A percentile compares a stretch with the other conserved stretches of the same genome.
These are phyloP conservation scores for Gallinago jamesoni DNA, from an alignment of 2,113 vertebrate species.

Conservation along the genomic window DNA sequence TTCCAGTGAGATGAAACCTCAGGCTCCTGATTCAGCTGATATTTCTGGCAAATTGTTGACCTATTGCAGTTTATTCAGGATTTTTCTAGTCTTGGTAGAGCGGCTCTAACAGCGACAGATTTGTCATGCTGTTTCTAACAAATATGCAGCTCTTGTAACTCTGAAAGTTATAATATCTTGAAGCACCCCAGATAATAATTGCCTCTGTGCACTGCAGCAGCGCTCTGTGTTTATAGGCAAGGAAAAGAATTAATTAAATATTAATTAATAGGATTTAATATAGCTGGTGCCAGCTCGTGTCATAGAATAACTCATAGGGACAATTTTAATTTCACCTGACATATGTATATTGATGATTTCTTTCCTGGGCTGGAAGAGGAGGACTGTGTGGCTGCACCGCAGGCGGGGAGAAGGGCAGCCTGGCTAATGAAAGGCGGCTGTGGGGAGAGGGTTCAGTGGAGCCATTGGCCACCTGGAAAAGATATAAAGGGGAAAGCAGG, in stretches of 20 bases:
- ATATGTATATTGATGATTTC: neutral
- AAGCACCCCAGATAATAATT: neutral
- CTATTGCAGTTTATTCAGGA: constrained; percentile 29
- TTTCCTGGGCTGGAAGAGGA: neutral
- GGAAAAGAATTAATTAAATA: constrained; percentile 18
- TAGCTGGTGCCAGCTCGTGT: neutral
- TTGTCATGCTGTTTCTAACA: constrained; percentile 37
- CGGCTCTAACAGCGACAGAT: neutral
- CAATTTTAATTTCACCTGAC: constrained; percentile 42
- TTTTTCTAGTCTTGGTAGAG: constrained; percentile 43
- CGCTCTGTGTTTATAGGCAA: neutral
- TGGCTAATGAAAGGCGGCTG: neutral
- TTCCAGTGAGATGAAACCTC: constrained; percentile 38
- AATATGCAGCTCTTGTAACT: neutral
- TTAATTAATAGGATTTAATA: constrained; percentile 44
- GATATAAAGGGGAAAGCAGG: neutral
- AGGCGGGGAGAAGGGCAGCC: neutral
- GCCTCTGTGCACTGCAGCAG: neutral
- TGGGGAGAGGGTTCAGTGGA: neutral
- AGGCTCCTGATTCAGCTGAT: constrained; percentile 56
- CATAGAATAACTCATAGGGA: neutral
- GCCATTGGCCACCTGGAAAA: neutral
- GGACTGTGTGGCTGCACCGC: accelerated
- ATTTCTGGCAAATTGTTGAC: constrained; percentile 62
- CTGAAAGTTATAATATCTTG: neutral